Evolutionary conservation across 2,888 invertebrate genomes (phyloP), one percentile per base, ranked within the genome.

Genomic region (Aporophyla lueneburgensis): DNA sequence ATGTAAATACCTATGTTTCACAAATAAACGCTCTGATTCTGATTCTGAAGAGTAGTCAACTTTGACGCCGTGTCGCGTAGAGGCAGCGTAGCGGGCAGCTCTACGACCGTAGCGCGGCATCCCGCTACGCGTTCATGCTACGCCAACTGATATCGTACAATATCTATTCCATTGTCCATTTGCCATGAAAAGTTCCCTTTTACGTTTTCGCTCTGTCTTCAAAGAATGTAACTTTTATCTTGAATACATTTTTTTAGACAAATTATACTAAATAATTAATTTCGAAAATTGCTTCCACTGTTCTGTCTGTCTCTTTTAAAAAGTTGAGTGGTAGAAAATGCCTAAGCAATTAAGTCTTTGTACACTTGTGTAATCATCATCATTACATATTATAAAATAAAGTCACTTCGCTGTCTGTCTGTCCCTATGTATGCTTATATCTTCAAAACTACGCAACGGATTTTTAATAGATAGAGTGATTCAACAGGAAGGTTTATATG

Each of bases 61-160:
- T 24, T 63, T 63, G 24, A 16, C 33, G 51, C 1, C 33, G n/a
- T 16, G 33, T 67, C 33, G n/a, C n/a, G 33, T 67, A 67, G 6
- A 53, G 21, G 33, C 53, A 10, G 9, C 49, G 66, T 66, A 66
- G 21, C 27, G 27, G 6, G 10, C 33, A 67, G 33, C n/a, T 53
- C 53, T 53, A 67, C 67, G 54, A 40, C 12, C n/a, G 53, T 53
- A 67, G 53, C 67, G 33, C n/a, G 16, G n/a, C 9, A 5, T 1
- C 33, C 16, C 33, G 27, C 67, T 67, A 67, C 67, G n/a, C 33
- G 1, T 33, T 33, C 6, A 10, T 46, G 46, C 68, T 68, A 72
- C 56, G 56, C 2, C 1, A 10, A 43, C 53, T 7, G 2, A 12
- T 10, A 40, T n/a, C 19, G 33, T 49, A 46, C 16, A 56, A 56